Evolutionary conservation across 2,113 vertebrate genomes (phyloP).

Genomic region (Ancistrus triradiatus): DNA sequence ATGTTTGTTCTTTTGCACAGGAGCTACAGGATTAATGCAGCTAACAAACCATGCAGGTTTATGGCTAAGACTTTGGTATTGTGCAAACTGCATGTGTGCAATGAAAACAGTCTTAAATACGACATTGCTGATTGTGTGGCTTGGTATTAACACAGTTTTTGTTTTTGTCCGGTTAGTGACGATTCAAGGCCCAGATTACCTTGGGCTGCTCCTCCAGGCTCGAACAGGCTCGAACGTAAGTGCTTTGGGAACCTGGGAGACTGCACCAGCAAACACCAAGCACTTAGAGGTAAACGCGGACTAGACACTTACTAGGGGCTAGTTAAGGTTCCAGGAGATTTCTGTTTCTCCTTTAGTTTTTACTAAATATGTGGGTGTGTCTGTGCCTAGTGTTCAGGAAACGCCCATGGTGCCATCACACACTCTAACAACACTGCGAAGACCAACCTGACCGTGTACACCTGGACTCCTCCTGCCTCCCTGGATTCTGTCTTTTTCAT

Average conservation of each 20-base stretch:
- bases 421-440: constrained; percentile 50
- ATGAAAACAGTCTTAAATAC: no score
- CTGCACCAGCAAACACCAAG: constrained; percentile 55
- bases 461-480: constrained; percentile 45
- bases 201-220: constrained; percentile 60
- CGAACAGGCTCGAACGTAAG: constrained; percentile 29
- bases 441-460: constrained; percentile 38
- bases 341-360: not conserved
- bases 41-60: no score
- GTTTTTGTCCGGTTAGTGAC: constrained; percentile 51
- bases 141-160: no score
- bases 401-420: constrained; percentile 42
- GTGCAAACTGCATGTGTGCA: no score
- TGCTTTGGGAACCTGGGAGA: constrained; percentile 59
- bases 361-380: not conserved
- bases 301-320: no score
- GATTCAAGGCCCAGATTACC: constrained; percentile 58
- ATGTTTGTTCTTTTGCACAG: no score
- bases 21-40: no score
- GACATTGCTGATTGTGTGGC: no score
- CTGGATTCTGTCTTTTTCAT: constrained; percentile 34
- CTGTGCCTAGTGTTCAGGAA: constrained; percentile 48
- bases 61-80: no score
- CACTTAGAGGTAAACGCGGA: constrained; percentile 50
- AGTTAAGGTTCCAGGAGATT: no score